phyloP scores from a whole-genome alignment of 2,888 invertebrate species.

The Dromius quadrimaculatus region DNA sequence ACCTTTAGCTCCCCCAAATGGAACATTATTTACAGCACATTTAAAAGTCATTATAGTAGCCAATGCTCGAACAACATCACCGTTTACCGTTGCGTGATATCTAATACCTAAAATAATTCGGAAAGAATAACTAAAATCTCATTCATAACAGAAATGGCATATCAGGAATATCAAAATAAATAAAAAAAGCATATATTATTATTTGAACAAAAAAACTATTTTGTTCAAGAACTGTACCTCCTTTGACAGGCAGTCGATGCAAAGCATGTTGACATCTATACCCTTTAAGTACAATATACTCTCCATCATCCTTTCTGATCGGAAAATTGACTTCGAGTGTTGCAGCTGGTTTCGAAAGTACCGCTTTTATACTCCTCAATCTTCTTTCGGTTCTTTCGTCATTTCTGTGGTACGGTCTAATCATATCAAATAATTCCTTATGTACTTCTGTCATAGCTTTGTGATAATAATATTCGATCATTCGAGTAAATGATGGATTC shows the following conservation, averaged over 20 bases:
- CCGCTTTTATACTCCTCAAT: conserved; percentile 74
- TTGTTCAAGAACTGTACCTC: conserved; percentile 58
- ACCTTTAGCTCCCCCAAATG: conserved; percentile 83
- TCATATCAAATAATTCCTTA: background rate
- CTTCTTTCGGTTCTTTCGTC: conserved; percentile 73
- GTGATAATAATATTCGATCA: conserved; percentile 80
- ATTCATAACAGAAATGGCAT: too few relatives aligned
- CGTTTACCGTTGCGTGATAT: conserved; percentile 75
- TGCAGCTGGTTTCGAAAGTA: conserved; percentile 78
- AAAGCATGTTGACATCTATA: conserved; percentile 82
- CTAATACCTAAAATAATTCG: conserved; percentile 71
- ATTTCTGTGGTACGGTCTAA: conserved; percentile 66
- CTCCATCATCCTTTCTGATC: conserved; percentile 76
- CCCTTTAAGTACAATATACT: conserved; percentile 77
- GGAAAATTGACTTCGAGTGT: conserved; percentile 78
- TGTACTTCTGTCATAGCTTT: conserved; percentile 64
- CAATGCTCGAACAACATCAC: conserved; percentile 84
- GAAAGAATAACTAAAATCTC: too few relatives aligned
- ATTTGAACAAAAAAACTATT: too few relatives aligned
- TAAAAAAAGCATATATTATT: too few relatives aligned
- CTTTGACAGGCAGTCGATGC: conserved; percentile 74
- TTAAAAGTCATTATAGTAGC: conserved; percentile 88
- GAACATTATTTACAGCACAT: conserved; percentile 83
- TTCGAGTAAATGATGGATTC: conserved; percentile 71
- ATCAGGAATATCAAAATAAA: too few relatives aligned